A percentile compares a stretch with the other conserved stretches of the same genome.
phyloP scores from a whole-genome alignment of 2,797 vertebrate species.

The Glyptemys insculpta region DNA sequence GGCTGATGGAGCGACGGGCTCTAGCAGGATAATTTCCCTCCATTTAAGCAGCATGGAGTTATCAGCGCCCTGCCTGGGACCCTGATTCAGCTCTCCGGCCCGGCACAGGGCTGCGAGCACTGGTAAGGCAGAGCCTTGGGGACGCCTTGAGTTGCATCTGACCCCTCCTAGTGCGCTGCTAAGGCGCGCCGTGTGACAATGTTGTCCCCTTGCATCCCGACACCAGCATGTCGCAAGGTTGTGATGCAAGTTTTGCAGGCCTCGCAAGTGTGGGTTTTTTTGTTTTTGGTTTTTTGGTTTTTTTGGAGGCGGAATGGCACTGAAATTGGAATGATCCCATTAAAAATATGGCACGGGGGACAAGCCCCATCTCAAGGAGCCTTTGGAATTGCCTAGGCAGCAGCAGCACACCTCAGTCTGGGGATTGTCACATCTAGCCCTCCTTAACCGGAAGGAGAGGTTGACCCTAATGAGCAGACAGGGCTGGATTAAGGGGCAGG shows the following conservation, averaged over 20 bases:
- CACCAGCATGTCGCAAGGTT: neutral
- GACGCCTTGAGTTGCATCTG: neutral
- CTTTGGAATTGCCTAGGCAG: no score
- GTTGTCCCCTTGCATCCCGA: neutral
- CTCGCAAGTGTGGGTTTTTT: no score
- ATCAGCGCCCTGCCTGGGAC: neutral
- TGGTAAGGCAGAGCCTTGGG: neutral
- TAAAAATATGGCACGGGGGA: neutral
- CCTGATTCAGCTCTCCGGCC: no score
- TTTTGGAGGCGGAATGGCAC: no score
- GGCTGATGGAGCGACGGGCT: neutral
- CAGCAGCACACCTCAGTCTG: no score
- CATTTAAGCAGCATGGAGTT: neutral
- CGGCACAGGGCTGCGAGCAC: no score
- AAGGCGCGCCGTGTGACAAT: accelerated
- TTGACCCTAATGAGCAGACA: neutral
- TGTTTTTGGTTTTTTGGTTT: no score
- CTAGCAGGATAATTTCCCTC: neutral
- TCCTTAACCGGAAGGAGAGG: neutral
- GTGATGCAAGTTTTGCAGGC: neutral
- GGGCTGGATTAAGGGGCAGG: no score
- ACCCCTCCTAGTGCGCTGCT: no score
- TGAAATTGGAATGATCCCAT: no score
- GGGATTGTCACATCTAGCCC: no score
- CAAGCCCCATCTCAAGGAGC: neutral